Evolutionary conservation across 1,140 invertebrate species (phyloP).

Genomic region (Zeugodacus cucurbitae): DNA sequence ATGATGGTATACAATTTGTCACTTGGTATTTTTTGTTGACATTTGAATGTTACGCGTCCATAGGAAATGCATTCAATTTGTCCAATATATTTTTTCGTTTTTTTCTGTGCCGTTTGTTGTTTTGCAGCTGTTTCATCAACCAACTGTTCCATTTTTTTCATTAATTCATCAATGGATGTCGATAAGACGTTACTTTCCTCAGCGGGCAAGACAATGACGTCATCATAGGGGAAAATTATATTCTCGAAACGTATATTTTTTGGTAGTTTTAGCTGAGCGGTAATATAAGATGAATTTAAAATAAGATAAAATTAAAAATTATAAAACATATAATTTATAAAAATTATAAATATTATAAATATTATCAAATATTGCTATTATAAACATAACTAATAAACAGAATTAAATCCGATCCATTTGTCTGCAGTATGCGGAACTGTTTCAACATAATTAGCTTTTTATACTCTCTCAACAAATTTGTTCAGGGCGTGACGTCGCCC

Average conservation of each 20-base stretch:
- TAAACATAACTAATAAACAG: no score
- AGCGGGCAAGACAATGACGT: constrained; percentile 54
- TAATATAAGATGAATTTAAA: neutral
- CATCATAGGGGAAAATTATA: constrained; percentile 54
- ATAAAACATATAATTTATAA: no score
- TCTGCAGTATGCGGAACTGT: no score
- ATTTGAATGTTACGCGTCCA: constrained; percentile 56
- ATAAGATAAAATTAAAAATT: no score
- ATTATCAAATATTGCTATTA: no score
- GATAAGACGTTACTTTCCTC: neutral
- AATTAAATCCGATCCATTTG: no score
- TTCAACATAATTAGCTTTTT: no score
- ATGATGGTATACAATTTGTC: constrained; percentile 53
- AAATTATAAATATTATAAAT: no score
- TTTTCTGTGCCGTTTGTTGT: constrained; percentile 44
- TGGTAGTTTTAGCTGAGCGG: constrained; percentile 40
- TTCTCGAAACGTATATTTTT: constrained; percentile 50
- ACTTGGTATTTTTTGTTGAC: constrained; percentile 48
- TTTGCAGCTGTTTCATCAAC: neutral
- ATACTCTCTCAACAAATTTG: no score
- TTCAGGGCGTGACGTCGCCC: no score
- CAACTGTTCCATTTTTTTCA: neutral
- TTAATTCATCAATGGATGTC: neutral
- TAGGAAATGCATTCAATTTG: constrained; percentile 52
- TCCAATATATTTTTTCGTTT: constrained; percentile 53